Evolutionary conservation across 1,140 invertebrate genomes (phyloP).

Genomic region (Ips nitidus): DNA sequence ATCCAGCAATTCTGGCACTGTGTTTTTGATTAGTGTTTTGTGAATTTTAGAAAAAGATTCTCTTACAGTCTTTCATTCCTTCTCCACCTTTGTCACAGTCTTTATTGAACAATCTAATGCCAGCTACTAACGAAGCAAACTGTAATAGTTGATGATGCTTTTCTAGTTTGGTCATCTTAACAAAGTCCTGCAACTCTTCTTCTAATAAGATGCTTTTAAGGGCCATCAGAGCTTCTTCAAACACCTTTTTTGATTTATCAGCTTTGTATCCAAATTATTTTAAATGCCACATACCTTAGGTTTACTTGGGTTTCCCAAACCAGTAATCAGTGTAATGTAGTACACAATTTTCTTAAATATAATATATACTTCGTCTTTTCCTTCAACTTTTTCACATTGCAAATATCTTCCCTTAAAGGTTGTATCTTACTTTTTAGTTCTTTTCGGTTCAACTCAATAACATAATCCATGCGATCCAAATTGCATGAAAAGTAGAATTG

Average conservation of each 20-base stretch:
- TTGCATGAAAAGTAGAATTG: conserved; percentile 71
- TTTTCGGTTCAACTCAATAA: conserved; percentile 57
- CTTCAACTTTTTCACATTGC: conserved; percentile 53
- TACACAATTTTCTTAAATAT: conserved; percentile 66
- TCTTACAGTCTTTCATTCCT: too few species aligned
- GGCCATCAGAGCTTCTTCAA: conserved; percentile 63
- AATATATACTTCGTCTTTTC: conserved; percentile 56
- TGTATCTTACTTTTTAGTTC: conserved; percentile 55
- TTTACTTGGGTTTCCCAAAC: conserved; percentile 65
- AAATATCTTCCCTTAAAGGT: conserved; percentile 60
- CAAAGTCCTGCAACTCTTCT: conserved; percentile 68
- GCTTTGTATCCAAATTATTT: too few species aligned
- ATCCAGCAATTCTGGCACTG: conserved; percentile 60
- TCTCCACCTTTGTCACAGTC: too few species aligned
- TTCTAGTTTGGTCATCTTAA: too few species aligned
- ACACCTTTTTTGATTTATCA: too few species aligned
- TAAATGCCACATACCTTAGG: too few species aligned
- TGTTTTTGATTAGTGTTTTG: too few species aligned
- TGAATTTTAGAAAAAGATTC: too few species aligned
- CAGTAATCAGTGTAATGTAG: conserved; percentile 61
- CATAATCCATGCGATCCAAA: conserved; percentile 60
- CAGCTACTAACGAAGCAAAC: too few species aligned
- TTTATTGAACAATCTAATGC: too few species aligned
- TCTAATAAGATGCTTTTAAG: conserved; percentile 73
- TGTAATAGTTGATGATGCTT: too few species aligned